Percentiles rank a stretch among this genome's conserved stretches.
These are phyloP conservation scores for Aspidiotus destructor DNA, from an alignment of 2,888 invertebrate species.

Conservation along the genomic window DNA sequence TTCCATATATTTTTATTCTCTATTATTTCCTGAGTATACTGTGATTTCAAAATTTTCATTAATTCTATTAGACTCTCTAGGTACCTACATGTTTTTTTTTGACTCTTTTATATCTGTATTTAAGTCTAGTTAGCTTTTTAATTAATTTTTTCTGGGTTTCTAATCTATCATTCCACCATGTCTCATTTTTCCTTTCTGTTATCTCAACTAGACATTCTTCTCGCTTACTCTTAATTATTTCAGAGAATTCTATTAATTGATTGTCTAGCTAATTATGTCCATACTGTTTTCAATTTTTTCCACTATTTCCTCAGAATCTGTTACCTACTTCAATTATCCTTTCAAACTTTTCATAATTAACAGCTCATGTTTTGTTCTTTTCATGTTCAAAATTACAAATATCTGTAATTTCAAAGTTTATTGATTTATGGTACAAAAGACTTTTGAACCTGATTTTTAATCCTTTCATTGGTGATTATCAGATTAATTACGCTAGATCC, in stretches of 20 bases:
- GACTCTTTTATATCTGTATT: not conserved
- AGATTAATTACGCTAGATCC: not conserved
- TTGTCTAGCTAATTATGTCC: not conserved
- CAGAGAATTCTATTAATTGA: no score
- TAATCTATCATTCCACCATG: not conserved
- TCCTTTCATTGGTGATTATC: not conserved
- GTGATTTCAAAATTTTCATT: not conserved
- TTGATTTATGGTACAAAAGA: not conserved
- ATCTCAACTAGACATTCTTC: no score
- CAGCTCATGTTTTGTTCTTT: no score
- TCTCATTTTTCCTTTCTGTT: no score
- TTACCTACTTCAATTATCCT: not conserved
- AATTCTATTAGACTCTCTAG: no score
- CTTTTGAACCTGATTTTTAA: not conserved
- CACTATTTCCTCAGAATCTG: not conserved
- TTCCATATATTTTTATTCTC: not conserved
- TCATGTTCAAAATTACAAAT: not conserved
- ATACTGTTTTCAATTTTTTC: not conserved
- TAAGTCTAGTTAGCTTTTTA: not conserved
- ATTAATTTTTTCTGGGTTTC: not conserved
- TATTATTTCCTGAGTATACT: not conserved
- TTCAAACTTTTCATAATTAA: not conserved
- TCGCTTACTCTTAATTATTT: no score
- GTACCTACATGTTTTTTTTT: no score
- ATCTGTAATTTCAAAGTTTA: not conserved